Percentiles rank a stretch among this genome's conserved stretches.
Evolutionary conservation across 2,113 vertebrate genomes (phyloP).

Genomic region (Mobula hypostoma): DNA sequence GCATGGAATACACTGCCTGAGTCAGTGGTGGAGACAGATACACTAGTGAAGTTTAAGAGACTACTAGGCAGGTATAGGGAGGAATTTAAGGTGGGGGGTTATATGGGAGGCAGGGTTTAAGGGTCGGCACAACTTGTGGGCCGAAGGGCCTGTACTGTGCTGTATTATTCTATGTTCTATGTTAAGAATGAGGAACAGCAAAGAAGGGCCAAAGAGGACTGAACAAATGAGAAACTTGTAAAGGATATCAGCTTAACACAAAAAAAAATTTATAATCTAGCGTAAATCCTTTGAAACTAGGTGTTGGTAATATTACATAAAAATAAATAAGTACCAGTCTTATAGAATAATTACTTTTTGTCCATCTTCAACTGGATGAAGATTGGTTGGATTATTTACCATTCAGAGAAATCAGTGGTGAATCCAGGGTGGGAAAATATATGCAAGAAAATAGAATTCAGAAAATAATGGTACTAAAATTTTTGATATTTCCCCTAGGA

Average conservation of each 20-base stretch:
- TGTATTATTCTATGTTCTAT: no score
- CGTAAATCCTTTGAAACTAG: not conserved
- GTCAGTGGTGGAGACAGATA: no score
- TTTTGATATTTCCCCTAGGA: no score
- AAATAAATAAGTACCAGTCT: not conserved
- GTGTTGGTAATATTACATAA: not conserved
- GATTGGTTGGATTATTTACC: not conserved
- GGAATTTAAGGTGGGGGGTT: no score
- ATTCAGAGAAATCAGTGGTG: not conserved
- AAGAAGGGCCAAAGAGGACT: not conserved
- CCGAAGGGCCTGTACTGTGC: no score
- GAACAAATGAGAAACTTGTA: not conserved
- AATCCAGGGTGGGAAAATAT: not conserved
- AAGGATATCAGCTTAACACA: not conserved
- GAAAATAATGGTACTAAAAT: not conserved
- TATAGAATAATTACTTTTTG: not conserved
- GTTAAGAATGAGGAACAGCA: not conserved
- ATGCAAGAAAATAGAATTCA: not conserved
- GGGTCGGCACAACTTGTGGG: no score
- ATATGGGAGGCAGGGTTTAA: no score
- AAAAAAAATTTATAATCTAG: not conserved
- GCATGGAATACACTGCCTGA: no score
- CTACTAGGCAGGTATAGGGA: no score
- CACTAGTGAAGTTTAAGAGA: no score
- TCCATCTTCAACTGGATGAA: not conserved